Evolutionary conservation across 2,797 vertebrate species (phyloP), one percentile per base, ranked within the genome.

Genomic region (Diglossa cyanea): DNA sequence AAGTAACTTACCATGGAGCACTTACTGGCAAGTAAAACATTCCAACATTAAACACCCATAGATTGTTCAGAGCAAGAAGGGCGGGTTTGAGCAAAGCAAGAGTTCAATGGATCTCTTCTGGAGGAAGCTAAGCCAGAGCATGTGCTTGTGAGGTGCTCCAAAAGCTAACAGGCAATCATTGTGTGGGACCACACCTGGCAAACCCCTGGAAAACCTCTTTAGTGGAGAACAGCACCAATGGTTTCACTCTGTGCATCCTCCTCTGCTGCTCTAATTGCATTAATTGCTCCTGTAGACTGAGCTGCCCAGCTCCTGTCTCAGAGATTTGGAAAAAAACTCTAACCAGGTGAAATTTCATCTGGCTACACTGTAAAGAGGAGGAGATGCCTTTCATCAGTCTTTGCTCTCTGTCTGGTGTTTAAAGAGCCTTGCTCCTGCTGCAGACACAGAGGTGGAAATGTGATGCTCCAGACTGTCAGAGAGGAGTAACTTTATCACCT

Each of bases 321-420:
- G 65, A 58, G 31, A 62, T 53, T 40, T n/a, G 31, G 26, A n/a
- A 68, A 70, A 35, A 86, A 51, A n/a, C 20, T 53, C 42, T 55
- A 82, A 53, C 24, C 30, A 67, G 60, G 48, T 95, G 92, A 91
- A 93, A 93, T 88, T 91, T 82, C 86, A 92, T 87, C 86, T 86
- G 50, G 14, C 50, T 78, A 4, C 16, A 10, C 39, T 85, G 6
- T 5, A 71, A 50, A 85, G 63, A 77, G 17, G 50, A 86, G 50
- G 57, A 86, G 53, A 70, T 51, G 68, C 7, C 45, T 88, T 86
- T 93, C 77, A 61, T 63, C 67, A 39, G 45, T 63, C 71, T 62
- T 40, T 45, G 48, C 45, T 90, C 58, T 67, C 55, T 63, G 30
- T 23, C 75, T 90, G 80, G 37, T 42, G 28, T 74, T 88, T 82